Evolutionary conservation across 2,113 vertebrate genomes (phyloP).

Genomic region (Serilophus lunatus): DNA sequence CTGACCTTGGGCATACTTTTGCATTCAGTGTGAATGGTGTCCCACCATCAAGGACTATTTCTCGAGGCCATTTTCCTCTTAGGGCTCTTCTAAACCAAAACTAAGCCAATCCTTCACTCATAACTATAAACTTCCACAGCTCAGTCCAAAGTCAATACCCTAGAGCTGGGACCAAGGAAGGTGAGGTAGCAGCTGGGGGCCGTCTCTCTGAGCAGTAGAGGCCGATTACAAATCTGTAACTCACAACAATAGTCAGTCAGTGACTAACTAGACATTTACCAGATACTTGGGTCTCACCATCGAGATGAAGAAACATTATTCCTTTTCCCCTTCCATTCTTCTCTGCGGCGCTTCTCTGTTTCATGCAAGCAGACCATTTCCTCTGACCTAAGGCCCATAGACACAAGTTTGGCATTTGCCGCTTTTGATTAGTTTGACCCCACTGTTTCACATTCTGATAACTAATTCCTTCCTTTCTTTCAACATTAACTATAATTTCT

Average conservation of each 20-base stretch:
- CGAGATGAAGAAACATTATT: not conserved
- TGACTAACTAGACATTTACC: not conserved
- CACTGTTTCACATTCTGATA: not conserved
- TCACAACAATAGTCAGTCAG: not conserved
- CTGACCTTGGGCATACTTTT: not conserved
- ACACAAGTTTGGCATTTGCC: not conserved
- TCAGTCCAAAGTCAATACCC: not conserved
- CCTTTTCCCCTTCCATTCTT: not conserved
- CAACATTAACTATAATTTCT: not conserved
- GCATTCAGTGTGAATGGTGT: accelerated
- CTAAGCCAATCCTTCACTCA: not conserved
- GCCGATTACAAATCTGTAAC: not conserved
- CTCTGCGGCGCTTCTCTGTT: not conserved
- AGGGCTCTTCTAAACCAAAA: not conserved
- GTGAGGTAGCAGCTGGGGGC: not conserved
- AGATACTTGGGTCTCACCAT: not conserved
- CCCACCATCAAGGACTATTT: not conserved
- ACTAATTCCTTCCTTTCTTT: not conserved
- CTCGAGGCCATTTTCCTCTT: not conserved
- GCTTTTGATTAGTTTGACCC: not conserved
- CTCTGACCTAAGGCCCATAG: not conserved
- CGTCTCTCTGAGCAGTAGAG: not conserved
- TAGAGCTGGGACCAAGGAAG: not conserved
- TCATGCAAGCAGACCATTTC: not conserved
- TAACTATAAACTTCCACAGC: not conserved